Evolutionary conservation across 2,888 invertebrate species (phyloP).

Genomic region (Eulithis testata): DNA sequence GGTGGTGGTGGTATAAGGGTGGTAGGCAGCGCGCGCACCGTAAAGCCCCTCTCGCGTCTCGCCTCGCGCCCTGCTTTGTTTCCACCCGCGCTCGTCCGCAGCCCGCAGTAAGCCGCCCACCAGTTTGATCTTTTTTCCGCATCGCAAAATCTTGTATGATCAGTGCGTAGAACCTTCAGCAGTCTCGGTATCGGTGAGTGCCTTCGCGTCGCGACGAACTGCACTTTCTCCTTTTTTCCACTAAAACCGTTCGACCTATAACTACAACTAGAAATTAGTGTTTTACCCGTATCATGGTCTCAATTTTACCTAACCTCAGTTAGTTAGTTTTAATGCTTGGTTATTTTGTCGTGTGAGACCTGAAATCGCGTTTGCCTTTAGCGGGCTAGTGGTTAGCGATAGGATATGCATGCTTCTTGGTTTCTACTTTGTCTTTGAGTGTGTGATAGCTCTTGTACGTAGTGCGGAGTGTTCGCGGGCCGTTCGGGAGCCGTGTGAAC

Average conservation of each 20-base stretch:
- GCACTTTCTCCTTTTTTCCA: conserved; percentile 24
- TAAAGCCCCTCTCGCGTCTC: conserved; percentile 1
- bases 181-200: conserved; percentile 71
- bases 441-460: conserved; percentile 62
- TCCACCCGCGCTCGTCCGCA: conserved; percentile 40
- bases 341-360: conserved; percentile 62
- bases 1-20: conserved; percentile 1
- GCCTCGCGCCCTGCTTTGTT: conserved; percentile 30
- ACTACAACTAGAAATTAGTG: conserved; percentile 49
- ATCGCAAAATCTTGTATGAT: conserved; percentile 48
- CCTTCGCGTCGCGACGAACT: conserved; percentile 31
- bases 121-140: conserved; percentile 55
- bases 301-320: conserved; percentile 49
- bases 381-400: conserved; percentile 71
- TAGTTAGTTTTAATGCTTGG: conserved; percentile 62
- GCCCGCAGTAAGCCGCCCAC: conserved; percentile 57
- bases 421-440: conserved; percentile 68
- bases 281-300: conserved; percentile 52
- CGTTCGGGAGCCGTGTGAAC: conserved; percentile 65
- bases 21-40: conserved; percentile 27
- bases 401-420: conserved; percentile 80
- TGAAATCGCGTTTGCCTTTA: conserved; percentile 56
- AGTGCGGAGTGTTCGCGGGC: conserved; percentile 55
- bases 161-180: conserved; percentile 58
- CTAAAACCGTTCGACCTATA: conserved; percentile 31